Base-by-base conservation (phyloP, 2,113 vertebrate genomes). In the Embiotoca jacksoni region DNA sequence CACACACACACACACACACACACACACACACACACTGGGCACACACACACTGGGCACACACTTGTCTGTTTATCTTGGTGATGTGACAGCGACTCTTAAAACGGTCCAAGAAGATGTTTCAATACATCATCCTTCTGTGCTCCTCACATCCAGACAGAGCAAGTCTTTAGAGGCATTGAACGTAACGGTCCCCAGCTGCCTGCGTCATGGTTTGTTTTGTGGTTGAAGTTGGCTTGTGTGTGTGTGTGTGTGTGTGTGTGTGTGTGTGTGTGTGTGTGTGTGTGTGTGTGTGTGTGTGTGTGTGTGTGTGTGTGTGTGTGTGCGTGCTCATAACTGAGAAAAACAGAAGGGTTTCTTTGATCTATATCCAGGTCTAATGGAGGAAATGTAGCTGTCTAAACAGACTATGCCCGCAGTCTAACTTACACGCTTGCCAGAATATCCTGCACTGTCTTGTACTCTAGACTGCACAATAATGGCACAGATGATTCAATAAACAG, bases 81-180 rank as follows among this genome's bases (percentile, higher is more conserved):
- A 81, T 71, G 57, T 85, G 79, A 88, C 80, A 83, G 69, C 15
- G 16, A 39, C 57, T 81, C 75, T 64, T 62, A 44, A 57, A 66
- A 84, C 30, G 59, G 36, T 75, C 77, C 77, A 68, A 59, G 61
- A 84, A 80, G 84, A 91, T 88, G 88, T 82, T 89, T 87, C 57
- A 78, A 39, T 49, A 36, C 63, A 78, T 85, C 66, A 47, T 72
- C 59, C 53, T 73, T 82, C 52, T 1, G 57, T 84, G 32, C 39
- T 30, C 50, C 66, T 72, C 75, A 62, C 33, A 66, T n/a, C 16
- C 68, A 78, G 53, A 84, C 77, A 79, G 70, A 66, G 32, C 63
- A 57, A 62, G 66, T 63, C 69, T 87, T 85, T 80, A 78, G 80
- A 49, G 58, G 57, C 69, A 54, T 56, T 83, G 62, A 78, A 85